phyloP scores from a whole-genome alignment of 1,140 invertebrate genomes.

The Pseudoatta argentina region DNA sequence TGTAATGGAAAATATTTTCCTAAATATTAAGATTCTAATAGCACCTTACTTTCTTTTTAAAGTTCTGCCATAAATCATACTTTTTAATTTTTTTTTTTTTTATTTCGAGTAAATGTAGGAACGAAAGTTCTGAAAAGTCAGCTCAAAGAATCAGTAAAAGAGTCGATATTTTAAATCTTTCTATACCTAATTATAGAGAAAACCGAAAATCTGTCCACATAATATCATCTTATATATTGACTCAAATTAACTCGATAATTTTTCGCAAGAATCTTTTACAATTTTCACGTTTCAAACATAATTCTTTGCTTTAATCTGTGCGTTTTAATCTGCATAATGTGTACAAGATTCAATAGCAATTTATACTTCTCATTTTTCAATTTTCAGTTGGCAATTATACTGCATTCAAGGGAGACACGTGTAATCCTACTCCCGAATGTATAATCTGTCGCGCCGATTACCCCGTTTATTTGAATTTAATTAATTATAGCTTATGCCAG shows the following conservation, averaged over 20 bases:
- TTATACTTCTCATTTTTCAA: background rate
- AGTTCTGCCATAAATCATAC: conserved; percentile 31
- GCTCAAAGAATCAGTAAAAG: conserved; percentile 6
- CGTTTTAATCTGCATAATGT: background rate
- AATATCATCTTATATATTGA: conserved; percentile 22
- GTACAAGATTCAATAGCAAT: background rate
- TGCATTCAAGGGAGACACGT: conserved; percentile 18
- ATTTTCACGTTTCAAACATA: background rate
- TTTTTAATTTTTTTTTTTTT: background rate
- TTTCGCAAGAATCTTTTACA: background rate
- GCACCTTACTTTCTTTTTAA: conserved; percentile 17
- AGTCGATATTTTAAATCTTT: conserved; percentile 30
- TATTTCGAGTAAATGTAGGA: conserved; percentile 39
- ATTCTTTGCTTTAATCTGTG: background rate
- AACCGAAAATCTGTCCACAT: conserved; percentile 20
- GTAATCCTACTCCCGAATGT: conserved; percentile 69
- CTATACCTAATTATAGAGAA: conserved; percentile 12
- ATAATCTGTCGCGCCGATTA: conserved; percentile 69
- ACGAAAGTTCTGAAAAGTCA: conserved; percentile 41
- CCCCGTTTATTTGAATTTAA: conserved; percentile 71
- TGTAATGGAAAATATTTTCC: conserved; percentile 27
- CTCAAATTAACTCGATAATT: conserved; percentile 6
- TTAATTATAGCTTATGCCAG: conserved; percentile 71
- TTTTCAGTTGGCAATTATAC: conserved; percentile 6
- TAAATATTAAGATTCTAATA: conserved; percentile 26